Conservation (phyloP, 1,140 invertebrate genomes). For the Uloborus diversus region DNA sequence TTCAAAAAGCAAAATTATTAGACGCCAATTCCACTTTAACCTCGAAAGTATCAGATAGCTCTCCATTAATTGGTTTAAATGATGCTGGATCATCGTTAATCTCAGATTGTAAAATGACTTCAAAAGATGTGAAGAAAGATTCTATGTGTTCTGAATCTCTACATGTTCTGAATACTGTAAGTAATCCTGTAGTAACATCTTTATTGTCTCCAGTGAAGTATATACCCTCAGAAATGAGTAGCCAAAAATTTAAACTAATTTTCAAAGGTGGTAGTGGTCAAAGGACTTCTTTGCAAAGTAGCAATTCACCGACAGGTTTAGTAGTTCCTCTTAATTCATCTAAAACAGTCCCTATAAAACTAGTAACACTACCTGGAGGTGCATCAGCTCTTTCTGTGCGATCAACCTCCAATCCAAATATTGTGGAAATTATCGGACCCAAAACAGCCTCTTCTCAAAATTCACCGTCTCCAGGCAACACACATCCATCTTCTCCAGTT, state of each 20-base stretch:
- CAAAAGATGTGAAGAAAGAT: slow-evolving; percentile 36
- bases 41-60: slow-evolving; percentile 8
- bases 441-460: slow-evolving; percentile 31
- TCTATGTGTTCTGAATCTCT: slow-evolving; percentile 27
- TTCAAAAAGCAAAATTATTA: slow-evolving; percentile 17
- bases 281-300: slow-evolving; percentile 7
- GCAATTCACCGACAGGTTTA: slow-evolving; percentile 45
- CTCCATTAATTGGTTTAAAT: neutral
- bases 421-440: slow-evolving; percentile 51
- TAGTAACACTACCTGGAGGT: slow-evolving; percentile 62
- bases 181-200: slow-evolving; percentile 46
- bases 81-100: neutral
- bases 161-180: slow-evolving; percentile 23
- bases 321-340: slow-evolving; percentile 56
- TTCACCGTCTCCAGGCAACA: slow-evolving; percentile 29
- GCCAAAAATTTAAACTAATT: slow-evolving; percentile 50
- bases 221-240: slow-evolving; percentile 35
- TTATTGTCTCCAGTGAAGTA: slow-evolving; percentile 42
- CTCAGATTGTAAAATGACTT: slow-evolving; percentile 11
- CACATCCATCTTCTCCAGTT: slow-evolving; percentile 51
- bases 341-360: slow-evolving; percentile 65
- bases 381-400: slow-evolving; percentile 32
- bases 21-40: slow-evolving; percentile 10
- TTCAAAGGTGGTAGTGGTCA: slow-evolving; percentile 49
- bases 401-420: slow-evolving; percentile 46